Conservation (phyloP, 30 jellyfish, hydroid and myxozoan species). For the Sanderia malayensis region DNA sequence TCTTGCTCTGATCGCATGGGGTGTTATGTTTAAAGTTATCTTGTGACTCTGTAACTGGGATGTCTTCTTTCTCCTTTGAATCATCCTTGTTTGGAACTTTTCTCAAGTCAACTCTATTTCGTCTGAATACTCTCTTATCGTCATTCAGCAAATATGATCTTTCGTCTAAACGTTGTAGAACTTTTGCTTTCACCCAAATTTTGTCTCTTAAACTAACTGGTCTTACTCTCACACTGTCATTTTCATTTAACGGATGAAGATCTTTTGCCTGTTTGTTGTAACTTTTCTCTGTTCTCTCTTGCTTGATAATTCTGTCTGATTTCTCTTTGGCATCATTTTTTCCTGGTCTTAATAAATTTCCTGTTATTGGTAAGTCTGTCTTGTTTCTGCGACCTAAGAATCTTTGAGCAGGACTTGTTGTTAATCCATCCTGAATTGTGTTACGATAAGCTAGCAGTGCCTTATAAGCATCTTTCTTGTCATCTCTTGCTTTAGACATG, state of each 20-base stretch:
- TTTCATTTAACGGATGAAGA: slow-evolving; percentile 19
- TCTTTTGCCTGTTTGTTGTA: slow-evolving; percentile 24
- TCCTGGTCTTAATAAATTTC: slow-evolving; percentile 44
- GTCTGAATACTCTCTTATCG: slow-evolving; percentile 34
- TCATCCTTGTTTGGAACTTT: slow-evolving; percentile 30
- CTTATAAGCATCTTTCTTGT: slow-evolving; percentile 47
- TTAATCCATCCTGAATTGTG: slow-evolving; percentile 44
- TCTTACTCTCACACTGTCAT: slow-evolving; percentile 26
- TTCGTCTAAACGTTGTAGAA: slow-evolving; percentile 19
- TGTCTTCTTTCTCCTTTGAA: slow-evolving; percentile 13
- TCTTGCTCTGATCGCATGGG: slow-evolving; percentile 24
- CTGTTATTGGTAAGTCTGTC: slow-evolving; percentile 45
- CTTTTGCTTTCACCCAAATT: slow-evolving; percentile 27
- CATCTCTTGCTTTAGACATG: slow-evolving; percentile 43
- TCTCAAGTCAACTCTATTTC: slow-evolving; percentile 44
- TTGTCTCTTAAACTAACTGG: slow-evolving; percentile 35
- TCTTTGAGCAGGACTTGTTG: slow-evolving; percentile 56
- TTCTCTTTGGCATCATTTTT: slow-evolving; percentile 32
- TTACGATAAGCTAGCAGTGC: slow-evolving; percentile 49
- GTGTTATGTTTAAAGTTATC: slow-evolving; percentile 7
- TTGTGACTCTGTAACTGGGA: slow-evolving; percentile 35
- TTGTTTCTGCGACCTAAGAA: slow-evolving; percentile 36
- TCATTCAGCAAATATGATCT: slow-evolving; percentile 32
- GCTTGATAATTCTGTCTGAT: slow-evolving; percentile 28
- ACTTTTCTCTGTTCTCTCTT: slow-evolving; percentile 23